Percentiles rank a stretch among this genome's conserved stretches.
Evolutionary conservation across 1,140 invertebrate genomes (phyloP).

Genomic region (Drosophila tsacasi): DNA sequence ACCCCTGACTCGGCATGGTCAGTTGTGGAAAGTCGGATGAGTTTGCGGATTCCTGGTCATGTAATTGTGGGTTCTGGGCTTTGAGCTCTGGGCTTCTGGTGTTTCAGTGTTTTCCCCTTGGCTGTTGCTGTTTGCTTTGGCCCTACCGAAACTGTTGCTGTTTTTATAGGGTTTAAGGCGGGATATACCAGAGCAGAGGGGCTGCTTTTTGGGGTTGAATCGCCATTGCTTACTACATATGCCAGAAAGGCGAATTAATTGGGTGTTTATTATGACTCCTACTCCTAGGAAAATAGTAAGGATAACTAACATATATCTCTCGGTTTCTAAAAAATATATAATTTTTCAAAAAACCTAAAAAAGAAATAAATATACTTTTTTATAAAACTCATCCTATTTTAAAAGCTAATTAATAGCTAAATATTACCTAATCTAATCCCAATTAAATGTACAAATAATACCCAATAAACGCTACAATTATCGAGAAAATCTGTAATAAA

Average conservation of each 20-base stretch:
- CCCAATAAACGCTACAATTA: background rate
- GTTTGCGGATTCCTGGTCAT: conserved; percentile 35
- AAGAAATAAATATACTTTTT: background rate
- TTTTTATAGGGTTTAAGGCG: conserved; percentile 26
- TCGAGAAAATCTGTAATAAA: conserved; percentile 4
- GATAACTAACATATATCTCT: background rate
- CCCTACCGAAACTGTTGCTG: conserved; percentile 31
- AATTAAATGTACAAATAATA: background rate
- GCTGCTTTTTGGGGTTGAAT: background rate
- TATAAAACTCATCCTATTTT: too few species aligned
- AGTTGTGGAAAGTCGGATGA: conserved; percentile 19
- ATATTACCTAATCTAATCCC: conserved; percentile 3
- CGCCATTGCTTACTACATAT: conserved; percentile 1
- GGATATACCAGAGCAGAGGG: background rate
- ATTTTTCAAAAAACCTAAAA: too few species aligned
- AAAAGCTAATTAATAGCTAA: background rate
- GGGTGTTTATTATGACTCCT: background rate
- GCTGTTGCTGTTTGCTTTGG: conserved; percentile 24
- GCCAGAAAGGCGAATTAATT: conserved; percentile 12
- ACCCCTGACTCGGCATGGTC: conserved; percentile 20
- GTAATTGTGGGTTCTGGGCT: conserved; percentile 38
- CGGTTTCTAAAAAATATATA: background rate
- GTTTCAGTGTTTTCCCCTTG: conserved; percentile 12
- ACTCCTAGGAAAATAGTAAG: too few species aligned
- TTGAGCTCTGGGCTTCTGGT: conserved; percentile 2